Base-by-base conservation (phyloP, 2,797 vertebrate species). In the Girardinus metallicus region DNA sequence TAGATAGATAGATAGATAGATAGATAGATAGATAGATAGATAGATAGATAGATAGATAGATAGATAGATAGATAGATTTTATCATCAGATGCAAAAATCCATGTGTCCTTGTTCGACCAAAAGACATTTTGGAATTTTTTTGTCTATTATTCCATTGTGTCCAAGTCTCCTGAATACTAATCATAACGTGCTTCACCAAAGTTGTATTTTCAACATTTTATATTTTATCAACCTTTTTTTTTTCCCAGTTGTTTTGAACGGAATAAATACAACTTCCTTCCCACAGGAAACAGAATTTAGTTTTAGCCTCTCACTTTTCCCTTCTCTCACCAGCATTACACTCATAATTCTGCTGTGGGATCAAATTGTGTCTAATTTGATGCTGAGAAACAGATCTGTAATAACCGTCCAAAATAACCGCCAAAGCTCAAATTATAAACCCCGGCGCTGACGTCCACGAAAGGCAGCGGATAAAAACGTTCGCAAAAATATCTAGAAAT, bases 341-440 rank as follows among this genome's bases (percentile, higher is more conserved):
- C 34, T 68, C 64, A 68, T 29, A 71, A 12, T 41, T 41, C 9
- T 71, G 68, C 68, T 71, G 23, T 15, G 73, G 46, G 57, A 86
- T 89, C 78, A 76, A 88, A 92, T 92, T 75, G 62, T 53, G 60
- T 70, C 83, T 92, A 85, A 92, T 93, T 80, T 84, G 71, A 90
- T 89, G 81, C 71, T 80, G 84, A 87, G 80, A 79, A 87, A 87
- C 73, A 78, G 78, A 88, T 80, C 87, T 29, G 26, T n/a, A 53
- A 49, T 84, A 90, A 86, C 46, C 15, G 15, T 47, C 4, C 46
- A 16, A 47, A 49, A 90, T 87, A 88, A 89, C 47, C 23, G 1
- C 71, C 51, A 57, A 79, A 83, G 57, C 81, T 84, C 1, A 21
- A 84, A 85, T 87, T 86, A 73, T 39, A 55, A 89, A 83, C 62